These are phyloP conservation scores for Formica selysi DNA, from an alignment of 1,140 invertebrate species.

Conservation along the genomic window DNA sequence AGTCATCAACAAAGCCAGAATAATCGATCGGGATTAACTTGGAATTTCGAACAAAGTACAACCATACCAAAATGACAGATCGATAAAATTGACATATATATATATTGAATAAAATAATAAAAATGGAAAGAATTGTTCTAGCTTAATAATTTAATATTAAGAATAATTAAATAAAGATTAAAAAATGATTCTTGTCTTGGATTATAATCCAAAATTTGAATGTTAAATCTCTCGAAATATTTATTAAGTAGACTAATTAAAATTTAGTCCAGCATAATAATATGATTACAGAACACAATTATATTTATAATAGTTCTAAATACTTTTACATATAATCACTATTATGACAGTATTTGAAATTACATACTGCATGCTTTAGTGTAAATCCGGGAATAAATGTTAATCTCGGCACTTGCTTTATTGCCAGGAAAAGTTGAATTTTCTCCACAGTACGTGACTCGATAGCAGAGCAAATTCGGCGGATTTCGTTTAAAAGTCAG, in stretches of 20 bases:
- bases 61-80: neutral
- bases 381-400: conserved; percentile 24
- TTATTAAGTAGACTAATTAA: conserved; percentile 7
- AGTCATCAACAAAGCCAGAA: conserved; percentile 4
- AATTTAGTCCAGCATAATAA: neutral
- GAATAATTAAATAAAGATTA: neutral
- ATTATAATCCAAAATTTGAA: neutral
- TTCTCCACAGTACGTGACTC: conserved; percentile 40
- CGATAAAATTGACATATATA: neutral
- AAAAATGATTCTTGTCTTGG: neutral
- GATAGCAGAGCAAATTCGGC: conserved; percentile 3
- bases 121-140: conserved; percentile 1
- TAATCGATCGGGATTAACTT: conserved; percentile 32
- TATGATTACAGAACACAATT: neutral
- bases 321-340: neutral
- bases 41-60: neutral
- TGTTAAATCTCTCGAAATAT: neutral
- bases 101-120: neutral
- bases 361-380: neutral
- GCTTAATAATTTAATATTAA: conserved; percentile 15
- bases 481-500: conserved; percentile 2
- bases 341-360: neutral
- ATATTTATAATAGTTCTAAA: neutral
- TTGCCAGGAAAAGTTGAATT: conserved; percentile 35
- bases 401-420: conserved; percentile 32